Conservation (phyloP, 2,888 invertebrate genomes). For the Coremacera marginata region DNA sequence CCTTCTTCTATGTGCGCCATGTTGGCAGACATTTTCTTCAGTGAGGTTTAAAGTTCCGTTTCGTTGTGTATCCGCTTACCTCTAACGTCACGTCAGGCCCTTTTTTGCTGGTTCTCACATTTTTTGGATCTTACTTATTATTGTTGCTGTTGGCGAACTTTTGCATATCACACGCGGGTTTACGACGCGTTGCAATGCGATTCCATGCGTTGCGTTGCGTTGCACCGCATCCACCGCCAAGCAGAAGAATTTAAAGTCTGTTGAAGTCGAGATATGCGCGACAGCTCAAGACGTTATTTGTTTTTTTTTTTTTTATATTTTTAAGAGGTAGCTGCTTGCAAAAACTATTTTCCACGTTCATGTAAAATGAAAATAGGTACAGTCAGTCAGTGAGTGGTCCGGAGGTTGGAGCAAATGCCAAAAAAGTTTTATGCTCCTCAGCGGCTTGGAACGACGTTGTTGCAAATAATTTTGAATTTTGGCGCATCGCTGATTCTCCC, state of each 20-base stretch:
- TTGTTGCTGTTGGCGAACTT: slow-evolving; percentile 5
- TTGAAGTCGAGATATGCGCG: slow-evolving; percentile 37
- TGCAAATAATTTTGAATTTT: slow-evolving; percentile 22
- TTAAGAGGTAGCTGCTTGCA: neutral
- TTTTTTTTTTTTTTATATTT: neutral
- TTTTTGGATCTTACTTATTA: slow-evolving; percentile 3
- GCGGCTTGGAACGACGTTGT: slow-evolving; percentile 12
- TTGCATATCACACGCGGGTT: slow-evolving; percentile 1
- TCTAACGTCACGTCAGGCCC: neutral
- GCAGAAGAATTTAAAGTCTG: slow-evolving; percentile 38
- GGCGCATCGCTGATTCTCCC: neutral
- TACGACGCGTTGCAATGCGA: slow-evolving; percentile 2
- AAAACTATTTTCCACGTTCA: slow-evolving; percentile 3
- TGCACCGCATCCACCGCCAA: slow-evolving; percentile 9
- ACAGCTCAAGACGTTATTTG: slow-evolving; percentile 9
- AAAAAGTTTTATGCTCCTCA: neutral
- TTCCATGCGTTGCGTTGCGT: neutral
- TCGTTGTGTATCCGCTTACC: neutral
- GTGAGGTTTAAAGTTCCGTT: slow-evolving; percentile 7
- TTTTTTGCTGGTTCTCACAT: neutral
- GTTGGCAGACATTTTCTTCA: slow-evolving; percentile 29
- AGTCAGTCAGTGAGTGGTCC: neutral
- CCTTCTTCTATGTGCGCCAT: slow-evolving; percentile 5
- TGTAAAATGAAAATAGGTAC: neutral
- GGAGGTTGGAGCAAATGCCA: too few species aligned